Percentiles rank a stretch among this genome's conserved stretches.
These are phyloP conservation scores for Pilophorus perplexus DNA, from an alignment of 2,888 invertebrate genomes.

Conservation along the genomic window DNA sequence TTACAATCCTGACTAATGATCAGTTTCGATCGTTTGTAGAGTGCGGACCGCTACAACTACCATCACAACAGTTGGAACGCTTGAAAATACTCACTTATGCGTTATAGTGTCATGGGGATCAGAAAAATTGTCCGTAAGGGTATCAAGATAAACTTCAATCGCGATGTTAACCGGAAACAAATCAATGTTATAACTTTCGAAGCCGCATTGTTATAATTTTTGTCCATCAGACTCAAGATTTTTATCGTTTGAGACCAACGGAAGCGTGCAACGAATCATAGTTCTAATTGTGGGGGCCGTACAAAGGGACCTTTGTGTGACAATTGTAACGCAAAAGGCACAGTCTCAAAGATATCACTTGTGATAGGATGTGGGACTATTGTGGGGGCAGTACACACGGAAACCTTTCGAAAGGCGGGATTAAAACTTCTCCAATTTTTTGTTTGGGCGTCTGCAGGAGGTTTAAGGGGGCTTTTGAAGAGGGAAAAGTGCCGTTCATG, in stretches of 20 bases:
- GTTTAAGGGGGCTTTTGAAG: background rate
- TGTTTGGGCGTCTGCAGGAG: too few species aligned
- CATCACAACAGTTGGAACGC: too few species aligned
- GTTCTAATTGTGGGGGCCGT: slow-evolving; percentile 19
- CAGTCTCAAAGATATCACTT: slow-evolving; percentile 33
- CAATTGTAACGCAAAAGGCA: slow-evolving; percentile 14
- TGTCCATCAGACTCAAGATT: background rate
- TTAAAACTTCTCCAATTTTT: slow-evolving; percentile 6
- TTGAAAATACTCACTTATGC: too few species aligned
- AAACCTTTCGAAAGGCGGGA: slow-evolving; percentile 10
- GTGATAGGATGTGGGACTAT: slow-evolving; percentile 36
- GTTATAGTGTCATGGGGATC: too few species aligned
- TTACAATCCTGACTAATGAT: too few species aligned
- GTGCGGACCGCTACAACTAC: too few species aligned
- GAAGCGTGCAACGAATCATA: slow-evolving; percentile 27
- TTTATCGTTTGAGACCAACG: slow-evolving; percentile 19
- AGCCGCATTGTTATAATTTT: too few species aligned
- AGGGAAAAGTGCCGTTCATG: background rate
- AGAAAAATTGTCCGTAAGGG: too few species aligned
- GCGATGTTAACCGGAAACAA: slow-evolving; percentile 3
- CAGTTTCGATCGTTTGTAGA: too few species aligned
- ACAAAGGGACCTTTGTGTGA: slow-evolving; percentile 26
- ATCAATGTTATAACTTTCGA: too few species aligned
- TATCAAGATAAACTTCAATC: background rate
- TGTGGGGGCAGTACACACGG: slow-evolving; percentile 11